A percentile compares a stretch with the other conserved stretches of the same genome.
Evolutionary conservation across 1,140 invertebrate genomes (phyloP).

Genomic region (Popillia japonica): DNA sequence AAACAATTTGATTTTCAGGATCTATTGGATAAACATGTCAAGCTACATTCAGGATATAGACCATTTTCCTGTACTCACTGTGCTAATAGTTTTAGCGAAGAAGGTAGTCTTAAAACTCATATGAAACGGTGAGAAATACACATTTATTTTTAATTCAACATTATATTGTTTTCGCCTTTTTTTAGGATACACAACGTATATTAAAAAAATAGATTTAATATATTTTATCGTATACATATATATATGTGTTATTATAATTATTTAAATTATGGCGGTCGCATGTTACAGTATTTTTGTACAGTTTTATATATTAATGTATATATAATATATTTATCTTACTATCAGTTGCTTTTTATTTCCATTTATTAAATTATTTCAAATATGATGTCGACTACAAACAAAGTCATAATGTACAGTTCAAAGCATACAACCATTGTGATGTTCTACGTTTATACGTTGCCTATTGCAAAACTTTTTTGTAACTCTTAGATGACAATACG

Average conservation of each 20-base stretch:
- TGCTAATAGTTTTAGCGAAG: conserved; percentile 59
- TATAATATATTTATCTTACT: conserved; percentile 22
- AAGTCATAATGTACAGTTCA: too few relatives aligned
- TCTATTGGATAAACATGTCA: conserved; percentile 75
- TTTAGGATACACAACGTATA: conserved; percentile 20
- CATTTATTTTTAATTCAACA: not conserved
- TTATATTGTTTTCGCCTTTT: not conserved
- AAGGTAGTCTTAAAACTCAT: conserved; percentile 53
- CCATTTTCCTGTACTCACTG: conserved; percentile 69
- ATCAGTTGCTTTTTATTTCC: not conserved
- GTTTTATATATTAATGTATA: conserved; percentile 20
- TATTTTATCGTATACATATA: not conserved
- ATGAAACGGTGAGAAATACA: conserved; percentile 52
- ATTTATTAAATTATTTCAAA: not conserved
- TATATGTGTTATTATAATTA: not conserved
- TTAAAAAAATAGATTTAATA: not conserved
- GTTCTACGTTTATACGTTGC: too few relatives aligned
- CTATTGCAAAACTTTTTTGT: too few relatives aligned
- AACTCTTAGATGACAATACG: too few relatives aligned
- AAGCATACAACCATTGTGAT: too few relatives aligned
- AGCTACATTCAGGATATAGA: conserved; percentile 75
- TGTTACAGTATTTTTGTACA: conserved; percentile 31
- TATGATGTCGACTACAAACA: too few relatives aligned
- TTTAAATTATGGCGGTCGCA: conserved; percentile 13
- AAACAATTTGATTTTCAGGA: conserved; percentile 64